These are phyloP conservation scores for Saccopteryx bilineata DNA, from an alignment of 2,113 vertebrate species.

Conservation along the genomic window DNA sequence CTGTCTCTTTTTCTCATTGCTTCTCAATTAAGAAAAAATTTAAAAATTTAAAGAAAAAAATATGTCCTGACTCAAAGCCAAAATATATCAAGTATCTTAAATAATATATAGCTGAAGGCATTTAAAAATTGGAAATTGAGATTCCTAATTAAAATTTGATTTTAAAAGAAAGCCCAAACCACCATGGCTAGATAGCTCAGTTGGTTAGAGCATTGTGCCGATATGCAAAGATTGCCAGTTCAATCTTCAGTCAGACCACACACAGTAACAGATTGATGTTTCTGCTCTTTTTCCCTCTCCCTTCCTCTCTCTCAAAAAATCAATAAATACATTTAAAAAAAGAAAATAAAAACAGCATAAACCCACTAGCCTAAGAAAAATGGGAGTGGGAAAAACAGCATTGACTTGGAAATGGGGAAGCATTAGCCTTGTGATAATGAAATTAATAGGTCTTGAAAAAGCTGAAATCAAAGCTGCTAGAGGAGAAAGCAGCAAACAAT, in stretches of 20 bases:
- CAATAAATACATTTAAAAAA: too few relatives aligned
- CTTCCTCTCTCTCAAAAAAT: too few relatives aligned
- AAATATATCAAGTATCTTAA: slow-evolving; percentile 14
- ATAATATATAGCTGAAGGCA: background rate
- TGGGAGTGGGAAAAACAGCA: background rate
- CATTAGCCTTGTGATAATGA: background rate
- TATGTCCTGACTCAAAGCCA: background rate
- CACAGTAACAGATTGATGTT: too few relatives aligned
- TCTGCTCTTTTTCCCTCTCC: too few relatives aligned
- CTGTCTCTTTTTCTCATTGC: too few relatives aligned
- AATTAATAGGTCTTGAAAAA: background rate
- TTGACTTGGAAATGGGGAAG: background rate
- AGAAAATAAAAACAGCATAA: background rate
- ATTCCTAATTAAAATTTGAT: background rate
- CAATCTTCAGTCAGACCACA: too few relatives aligned
- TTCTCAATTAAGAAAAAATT: too few relatives aligned
- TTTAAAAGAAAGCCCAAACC: background rate
- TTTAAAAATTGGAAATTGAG: background rate
- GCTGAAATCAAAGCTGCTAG: background rate
- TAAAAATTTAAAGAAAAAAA: background rate
- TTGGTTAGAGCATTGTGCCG: too few relatives aligned
- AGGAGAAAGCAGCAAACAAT: background rate
- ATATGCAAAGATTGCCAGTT: too few relatives aligned
- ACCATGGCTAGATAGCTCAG: too few relatives aligned
- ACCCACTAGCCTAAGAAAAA: background rate